Evolutionary conservation across 1,140 invertebrate species (phyloP).

Genomic region (Ruditapes philippinarum): DNA sequence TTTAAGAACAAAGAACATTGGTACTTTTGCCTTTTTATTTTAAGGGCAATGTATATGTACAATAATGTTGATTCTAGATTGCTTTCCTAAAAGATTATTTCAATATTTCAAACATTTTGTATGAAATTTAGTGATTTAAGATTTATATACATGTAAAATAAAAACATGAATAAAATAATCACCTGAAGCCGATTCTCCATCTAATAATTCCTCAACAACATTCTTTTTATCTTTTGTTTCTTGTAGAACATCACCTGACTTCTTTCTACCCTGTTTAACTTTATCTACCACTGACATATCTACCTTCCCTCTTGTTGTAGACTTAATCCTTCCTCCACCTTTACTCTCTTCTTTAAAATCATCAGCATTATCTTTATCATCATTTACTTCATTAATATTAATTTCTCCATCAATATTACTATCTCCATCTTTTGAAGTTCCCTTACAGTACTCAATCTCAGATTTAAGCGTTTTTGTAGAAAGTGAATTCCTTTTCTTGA

Average conservation of each 20-base stretch:
- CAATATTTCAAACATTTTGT: no score
- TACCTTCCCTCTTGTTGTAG: slow-evolving; percentile 3
- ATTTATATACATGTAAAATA: no score
- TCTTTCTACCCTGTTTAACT: slow-evolving; percentile 18
- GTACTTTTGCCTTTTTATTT: no score
- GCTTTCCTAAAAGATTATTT: no score
- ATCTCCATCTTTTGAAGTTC: neutral
- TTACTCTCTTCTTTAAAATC: neutral
- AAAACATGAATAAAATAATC: neutral
- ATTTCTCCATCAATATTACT: no score
- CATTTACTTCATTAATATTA: neutral
- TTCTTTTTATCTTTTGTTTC: neutral
- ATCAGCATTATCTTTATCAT: neutral
- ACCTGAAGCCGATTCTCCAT: neutral
- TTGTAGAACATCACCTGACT: neutral
- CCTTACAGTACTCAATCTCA: neutral
- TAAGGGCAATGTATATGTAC: no score
- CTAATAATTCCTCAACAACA: neutral
- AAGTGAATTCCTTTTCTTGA: slow-evolving; percentile 21
- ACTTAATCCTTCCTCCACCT: neutral
- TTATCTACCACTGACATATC: slow-evolving; percentile 35
- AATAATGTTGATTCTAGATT: no score
- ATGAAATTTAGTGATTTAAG: no score
- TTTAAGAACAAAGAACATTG: no score
- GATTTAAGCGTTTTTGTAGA: neutral